Percentiles rank a stretch among this genome's conserved stretches.
Evolutionary conservation across 2,888 invertebrate species (phyloP).

Genomic region (Synergus itoensis): DNA sequence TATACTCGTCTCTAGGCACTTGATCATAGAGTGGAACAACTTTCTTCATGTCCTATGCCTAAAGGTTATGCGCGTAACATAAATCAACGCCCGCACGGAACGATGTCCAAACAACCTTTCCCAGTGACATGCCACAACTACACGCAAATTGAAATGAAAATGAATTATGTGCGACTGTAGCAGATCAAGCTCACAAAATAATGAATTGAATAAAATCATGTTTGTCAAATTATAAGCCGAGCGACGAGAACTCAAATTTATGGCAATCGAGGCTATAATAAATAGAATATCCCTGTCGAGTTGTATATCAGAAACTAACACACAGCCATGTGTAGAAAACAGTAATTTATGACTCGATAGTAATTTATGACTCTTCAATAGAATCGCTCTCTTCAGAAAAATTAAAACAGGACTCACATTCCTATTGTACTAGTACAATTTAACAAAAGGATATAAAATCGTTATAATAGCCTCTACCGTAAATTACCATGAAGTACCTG

Average conservation of each 20-base stretch:
- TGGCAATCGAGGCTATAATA: not conserved
- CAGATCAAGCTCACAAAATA: constrained; percentile 28
- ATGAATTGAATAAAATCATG: constrained; percentile 28
- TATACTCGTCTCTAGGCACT: constrained; percentile 45
- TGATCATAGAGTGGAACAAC: constrained; percentile 61
- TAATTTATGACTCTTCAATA: too few species aligned
- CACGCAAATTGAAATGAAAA: constrained; percentile 34
- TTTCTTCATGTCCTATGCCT: constrained; percentile 60
- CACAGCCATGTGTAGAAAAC: not conserved
- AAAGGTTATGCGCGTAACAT: constrained; percentile 60
- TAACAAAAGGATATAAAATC: not conserved
- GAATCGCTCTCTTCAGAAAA: too few species aligned
- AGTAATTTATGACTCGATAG: not conserved
- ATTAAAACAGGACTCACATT: not conserved
- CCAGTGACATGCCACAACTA: constrained; percentile 31
- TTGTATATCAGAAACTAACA: not conserved
- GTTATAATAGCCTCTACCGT: not conserved
- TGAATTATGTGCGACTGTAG: constrained; percentile 34
- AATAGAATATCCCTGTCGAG: not conserved
- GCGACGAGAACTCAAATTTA: not conserved
- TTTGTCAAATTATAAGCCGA: constrained; percentile 26
- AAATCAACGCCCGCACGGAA: constrained; percentile 62
- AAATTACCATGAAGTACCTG: not conserved
- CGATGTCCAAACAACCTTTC: constrained; percentile 21
- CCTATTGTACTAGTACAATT: not conserved